Percentiles rank a stretch among this genome's conserved stretches.
phyloP scores from a whole-genome alignment of 2,888 invertebrate species.

The Cantharis rufa region DNA sequence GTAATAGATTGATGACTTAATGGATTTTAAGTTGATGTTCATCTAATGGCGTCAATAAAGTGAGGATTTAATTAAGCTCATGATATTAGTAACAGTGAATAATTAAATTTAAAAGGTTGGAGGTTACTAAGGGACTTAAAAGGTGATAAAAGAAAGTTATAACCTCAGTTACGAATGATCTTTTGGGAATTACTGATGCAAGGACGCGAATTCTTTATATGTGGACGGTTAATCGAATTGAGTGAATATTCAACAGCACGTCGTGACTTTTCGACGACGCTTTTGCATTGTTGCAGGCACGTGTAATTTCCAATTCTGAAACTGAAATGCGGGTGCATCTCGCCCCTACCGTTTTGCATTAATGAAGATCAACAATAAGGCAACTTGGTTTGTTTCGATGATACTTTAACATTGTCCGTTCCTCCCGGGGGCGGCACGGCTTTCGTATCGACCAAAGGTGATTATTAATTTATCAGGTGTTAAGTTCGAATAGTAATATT shows the following conservation, averaged over 20 bases:
- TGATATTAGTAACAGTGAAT: not conserved
- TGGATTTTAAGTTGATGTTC: conserved; percentile 43
- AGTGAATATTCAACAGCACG: conserved; percentile 38
- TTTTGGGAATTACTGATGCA: conserved; percentile 2
- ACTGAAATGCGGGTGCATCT: conserved; percentile 33
- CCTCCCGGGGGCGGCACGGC: not conserved
- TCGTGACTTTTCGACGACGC: conserved; percentile 33
- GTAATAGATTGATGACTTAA: conserved; percentile 43
- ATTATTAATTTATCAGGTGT: conserved; percentile 52
- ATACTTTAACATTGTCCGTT: conserved; percentile 36
- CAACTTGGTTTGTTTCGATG: conserved; percentile 35
- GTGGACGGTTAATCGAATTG: conserved; percentile 37
- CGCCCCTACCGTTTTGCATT: conserved; percentile 21
- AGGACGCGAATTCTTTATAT: conserved; percentile 20
- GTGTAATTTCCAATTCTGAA: conserved; percentile 35
- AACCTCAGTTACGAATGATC: not conserved
- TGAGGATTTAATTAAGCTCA: not conserved
- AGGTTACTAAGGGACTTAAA: conserved; percentile 16
- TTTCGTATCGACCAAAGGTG: conserved; percentile 23
- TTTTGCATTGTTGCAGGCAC: conserved; percentile 35
- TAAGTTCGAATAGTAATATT: conserved; percentile 46
- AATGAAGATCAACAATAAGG: conserved; percentile 26
- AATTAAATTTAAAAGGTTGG: not conserved
- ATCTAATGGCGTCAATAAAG: conserved; percentile 41
- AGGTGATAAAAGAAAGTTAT: not conserved